Percentiles rank a stretch among this genome's conserved stretches.
Conservation (phyloP, 2,113 vertebrate genomes). For the Ctenomys sociabilis region DNA sequence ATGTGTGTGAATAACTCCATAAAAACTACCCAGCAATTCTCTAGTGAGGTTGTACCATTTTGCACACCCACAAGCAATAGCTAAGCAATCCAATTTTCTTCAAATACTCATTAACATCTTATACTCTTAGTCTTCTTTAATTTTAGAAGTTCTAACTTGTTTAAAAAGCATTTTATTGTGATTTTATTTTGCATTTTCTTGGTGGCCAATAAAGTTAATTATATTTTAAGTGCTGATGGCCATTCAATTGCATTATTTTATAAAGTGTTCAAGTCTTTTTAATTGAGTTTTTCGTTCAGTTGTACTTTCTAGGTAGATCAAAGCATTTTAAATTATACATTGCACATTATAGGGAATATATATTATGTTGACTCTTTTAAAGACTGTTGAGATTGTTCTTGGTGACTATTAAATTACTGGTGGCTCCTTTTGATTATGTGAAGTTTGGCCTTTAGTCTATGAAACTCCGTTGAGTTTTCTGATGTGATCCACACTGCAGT, state of each 20-base stretch:
- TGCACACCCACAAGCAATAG: not conserved
- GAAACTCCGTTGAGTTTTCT: not conserved
- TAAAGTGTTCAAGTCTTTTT: not conserved
- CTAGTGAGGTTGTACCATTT: not conserved
- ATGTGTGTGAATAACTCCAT: not conserved
- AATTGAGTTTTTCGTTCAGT: not conserved
- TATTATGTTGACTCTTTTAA: not conserved
- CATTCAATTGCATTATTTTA: not conserved
- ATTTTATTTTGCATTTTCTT: not conserved
- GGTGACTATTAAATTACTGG: not conserved
- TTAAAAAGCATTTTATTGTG: not conserved
- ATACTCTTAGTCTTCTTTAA: conserved; percentile 37
- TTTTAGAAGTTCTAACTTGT: not conserved
- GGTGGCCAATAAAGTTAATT: not conserved
- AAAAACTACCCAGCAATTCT: not conserved
- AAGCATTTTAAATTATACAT: not conserved
- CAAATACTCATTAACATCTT: not conserved
- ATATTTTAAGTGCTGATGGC: not conserved
- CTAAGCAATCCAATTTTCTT: not conserved
- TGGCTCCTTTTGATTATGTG: not conserved
- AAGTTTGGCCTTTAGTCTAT: conserved; percentile 26
- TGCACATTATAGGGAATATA: not conserved
- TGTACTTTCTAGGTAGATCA: not conserved
- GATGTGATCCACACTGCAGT: not conserved
- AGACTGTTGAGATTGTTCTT: not conserved